A percentile compares a stretch with the other conserved stretches of the same genome.
phyloP scores from a whole-genome alignment of 2,888 invertebrate species.

The Spisula solida region DNA sequence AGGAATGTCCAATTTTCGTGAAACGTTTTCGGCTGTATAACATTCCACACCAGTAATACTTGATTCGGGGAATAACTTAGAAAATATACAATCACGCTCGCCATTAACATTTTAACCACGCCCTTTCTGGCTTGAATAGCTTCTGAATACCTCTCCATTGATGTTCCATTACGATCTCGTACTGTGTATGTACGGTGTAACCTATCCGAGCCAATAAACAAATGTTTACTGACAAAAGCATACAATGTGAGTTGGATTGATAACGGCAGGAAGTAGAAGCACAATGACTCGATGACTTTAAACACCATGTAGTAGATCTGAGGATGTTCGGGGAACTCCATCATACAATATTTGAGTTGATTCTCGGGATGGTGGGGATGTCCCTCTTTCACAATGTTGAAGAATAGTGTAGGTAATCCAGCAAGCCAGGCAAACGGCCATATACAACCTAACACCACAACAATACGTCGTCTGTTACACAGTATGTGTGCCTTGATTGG shows the following conservation, averaged over 20 bases:
- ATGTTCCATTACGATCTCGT: slow-evolving; percentile 75
- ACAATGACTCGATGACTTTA: slow-evolving; percentile 85
- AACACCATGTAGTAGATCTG: slow-evolving; percentile 78
- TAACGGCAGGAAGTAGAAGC: slow-evolving; percentile 87
- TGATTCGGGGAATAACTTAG: slow-evolving; percentile 88
- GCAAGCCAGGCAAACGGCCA: slow-evolving; percentile 86
- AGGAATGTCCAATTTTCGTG: slow-evolving; percentile 85
- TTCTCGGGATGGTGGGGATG: slow-evolving; percentile 73
- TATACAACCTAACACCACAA: slow-evolving; percentile 84
- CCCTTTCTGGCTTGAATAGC: slow-evolving; percentile 85
- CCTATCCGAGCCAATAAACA: slow-evolving; percentile 84
- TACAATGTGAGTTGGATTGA: slow-evolving; percentile 86
- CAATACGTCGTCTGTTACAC: slow-evolving; percentile 85
- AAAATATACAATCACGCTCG: slow-evolving; percentile 88
- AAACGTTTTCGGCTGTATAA: slow-evolving; percentile 81
- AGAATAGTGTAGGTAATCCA: slow-evolving; percentile 86
- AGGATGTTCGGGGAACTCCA: slow-evolving; percentile 81
- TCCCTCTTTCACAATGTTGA: slow-evolving; percentile 80
- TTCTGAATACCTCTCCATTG: slow-evolving; percentile 78
- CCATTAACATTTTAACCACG: slow-evolving; percentile 88
- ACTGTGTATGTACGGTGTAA: slow-evolving; percentile 80
- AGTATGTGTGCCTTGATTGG: slow-evolving; percentile 87
- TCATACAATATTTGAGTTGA: slow-evolving; percentile 83
- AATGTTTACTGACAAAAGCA: slow-evolving; percentile 83
- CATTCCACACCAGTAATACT: slow-evolving; percentile 85